phyloP scores from a whole-genome alignment of 2,113 vertebrate genomes.

The Mustela nigripes region DNA sequence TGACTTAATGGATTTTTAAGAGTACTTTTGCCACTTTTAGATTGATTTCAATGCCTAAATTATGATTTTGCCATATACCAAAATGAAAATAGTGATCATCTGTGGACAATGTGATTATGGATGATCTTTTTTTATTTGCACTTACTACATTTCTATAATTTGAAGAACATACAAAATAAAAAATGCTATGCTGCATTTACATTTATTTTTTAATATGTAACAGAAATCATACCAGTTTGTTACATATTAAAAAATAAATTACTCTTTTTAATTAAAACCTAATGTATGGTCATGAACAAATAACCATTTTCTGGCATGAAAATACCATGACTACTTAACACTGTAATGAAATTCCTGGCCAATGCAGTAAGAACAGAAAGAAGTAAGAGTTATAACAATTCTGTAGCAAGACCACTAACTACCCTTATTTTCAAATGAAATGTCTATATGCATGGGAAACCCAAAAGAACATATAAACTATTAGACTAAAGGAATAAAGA shows the following conservation, averaged over 20 bases:
- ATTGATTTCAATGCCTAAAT: not conserved
- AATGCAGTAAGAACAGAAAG: not conserved
- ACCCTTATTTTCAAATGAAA: conserved; percentile 4
- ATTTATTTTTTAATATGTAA: not conserved
- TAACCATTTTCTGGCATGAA: not conserved
- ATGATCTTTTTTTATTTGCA: not conserved
- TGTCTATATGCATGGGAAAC: not conserved
- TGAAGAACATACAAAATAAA: conserved; percentile 26
- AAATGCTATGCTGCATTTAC: not conserved
- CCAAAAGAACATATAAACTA: not conserved
- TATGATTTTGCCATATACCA: not conserved
- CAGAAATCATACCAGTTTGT: not conserved
- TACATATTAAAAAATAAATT: not conserved
- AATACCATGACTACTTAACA: not conserved
- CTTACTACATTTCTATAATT: not conserved
- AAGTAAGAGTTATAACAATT: not conserved
- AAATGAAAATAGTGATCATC: not conserved
- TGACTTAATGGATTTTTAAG: not conserved
- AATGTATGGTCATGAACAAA: not conserved
- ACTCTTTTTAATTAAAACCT: not conserved
- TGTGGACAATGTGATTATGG: not conserved
- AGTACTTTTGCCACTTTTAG: conserved; percentile 7
- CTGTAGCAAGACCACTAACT: not conserved
- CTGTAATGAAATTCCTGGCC: not conserved
- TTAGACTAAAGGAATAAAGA: not conserved